A percentile compares a stretch with the other conserved stretches of the same genome.
Conservation (phyloP, 2,113 vertebrate genomes). For the Otolemur garnettii region DNA sequence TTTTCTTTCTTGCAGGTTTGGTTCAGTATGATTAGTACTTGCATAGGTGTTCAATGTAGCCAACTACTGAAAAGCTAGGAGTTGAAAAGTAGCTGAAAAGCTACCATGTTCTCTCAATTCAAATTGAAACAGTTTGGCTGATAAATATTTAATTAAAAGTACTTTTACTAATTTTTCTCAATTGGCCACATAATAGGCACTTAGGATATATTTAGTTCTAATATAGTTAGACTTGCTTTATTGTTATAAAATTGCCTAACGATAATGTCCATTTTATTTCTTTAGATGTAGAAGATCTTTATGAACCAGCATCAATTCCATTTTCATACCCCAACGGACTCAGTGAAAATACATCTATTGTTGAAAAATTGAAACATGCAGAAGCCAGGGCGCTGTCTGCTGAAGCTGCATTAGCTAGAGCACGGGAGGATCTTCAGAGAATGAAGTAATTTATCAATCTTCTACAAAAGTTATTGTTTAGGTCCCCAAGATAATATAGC, state of each 20-base stretch:
- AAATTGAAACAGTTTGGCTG: background rate
- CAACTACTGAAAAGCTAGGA: background rate
- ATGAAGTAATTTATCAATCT: conserved; percentile 89
- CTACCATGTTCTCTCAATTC: conserved; percentile 15
- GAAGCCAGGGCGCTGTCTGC: conserved; percentile 90
- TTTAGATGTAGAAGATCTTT: conserved; percentile 94
- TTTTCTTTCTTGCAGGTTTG: background rate
- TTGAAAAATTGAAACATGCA: conserved; percentile 87
- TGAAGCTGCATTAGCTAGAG: conserved; percentile 91
- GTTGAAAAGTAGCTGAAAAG: background rate
- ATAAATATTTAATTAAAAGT: conserved; percentile 42
- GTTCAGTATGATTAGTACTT: background rate
- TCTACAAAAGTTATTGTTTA: conserved; percentile 25
- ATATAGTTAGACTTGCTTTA: background rate
- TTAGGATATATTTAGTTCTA: background rate
- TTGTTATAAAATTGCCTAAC: background rate
- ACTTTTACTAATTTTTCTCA: conserved; percentile 42
- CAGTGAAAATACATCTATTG: conserved; percentile 76
- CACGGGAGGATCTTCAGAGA: conserved; percentile 93
- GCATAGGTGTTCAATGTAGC: background rate
- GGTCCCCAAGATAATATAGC: background rate
- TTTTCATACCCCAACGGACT: conserved; percentile 76
- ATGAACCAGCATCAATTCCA: conserved; percentile 73
- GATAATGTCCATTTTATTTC: conserved; percentile 3
- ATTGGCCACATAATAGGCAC: background rate